Conservation (phyloP, 1,140 invertebrate species). For the Episyrphus balteatus region DNA sequence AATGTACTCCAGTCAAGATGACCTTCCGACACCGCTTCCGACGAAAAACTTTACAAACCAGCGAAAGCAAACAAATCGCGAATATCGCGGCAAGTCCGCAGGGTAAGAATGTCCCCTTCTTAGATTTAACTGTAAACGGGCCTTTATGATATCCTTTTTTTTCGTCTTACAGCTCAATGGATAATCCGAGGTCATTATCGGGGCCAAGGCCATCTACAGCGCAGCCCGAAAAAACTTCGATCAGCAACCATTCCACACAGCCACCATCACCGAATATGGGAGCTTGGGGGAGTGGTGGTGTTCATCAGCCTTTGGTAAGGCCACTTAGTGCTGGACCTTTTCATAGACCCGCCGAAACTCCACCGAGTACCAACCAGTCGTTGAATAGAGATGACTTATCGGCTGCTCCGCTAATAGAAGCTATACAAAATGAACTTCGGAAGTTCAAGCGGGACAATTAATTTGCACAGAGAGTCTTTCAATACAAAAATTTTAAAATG, state of each 20-base stretch:
- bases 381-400: not conserved
- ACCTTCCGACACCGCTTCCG: slow-evolving; percentile 27
- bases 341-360: slow-evolving; percentile 39
- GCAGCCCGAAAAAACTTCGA: slow-evolving; percentile 28
- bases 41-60: slow-evolving; percentile 29
- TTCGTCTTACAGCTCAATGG: not conserved
- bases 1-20: slow-evolving; percentile 34
- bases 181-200: too few relatives aligned
- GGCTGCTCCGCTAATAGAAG: slow-evolving; percentile 49
- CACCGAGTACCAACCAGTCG: slow-evolving; percentile 18
- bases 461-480: not conserved
- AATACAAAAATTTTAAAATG: too few relatives aligned
- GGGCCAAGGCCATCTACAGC: slow-evolving; percentile 23
- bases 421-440: slow-evolving; percentile 50
- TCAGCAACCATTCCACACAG: slow-evolving; percentile 28
- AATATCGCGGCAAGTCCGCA: slow-evolving; percentile 31
- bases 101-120: slow-evolving; percentile 23
- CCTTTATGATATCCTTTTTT: too few relatives aligned
- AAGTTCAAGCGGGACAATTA: slow-evolving; percentile 36
- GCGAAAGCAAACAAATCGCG: slow-evolving; percentile 25
- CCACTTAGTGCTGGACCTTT: slow-evolving; percentile 51
- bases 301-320: slow-evolving; percentile 25
- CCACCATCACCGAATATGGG: slow-evolving; percentile 29
- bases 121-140: not conserved
- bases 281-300: slow-evolving; percentile 30